Percentiles rank a stretch among this genome's conserved stretches.
These are phyloP conservation scores for Dicycla oo DNA, from an alignment of 2,888 invertebrate species.

Conservation along the genomic window DNA sequence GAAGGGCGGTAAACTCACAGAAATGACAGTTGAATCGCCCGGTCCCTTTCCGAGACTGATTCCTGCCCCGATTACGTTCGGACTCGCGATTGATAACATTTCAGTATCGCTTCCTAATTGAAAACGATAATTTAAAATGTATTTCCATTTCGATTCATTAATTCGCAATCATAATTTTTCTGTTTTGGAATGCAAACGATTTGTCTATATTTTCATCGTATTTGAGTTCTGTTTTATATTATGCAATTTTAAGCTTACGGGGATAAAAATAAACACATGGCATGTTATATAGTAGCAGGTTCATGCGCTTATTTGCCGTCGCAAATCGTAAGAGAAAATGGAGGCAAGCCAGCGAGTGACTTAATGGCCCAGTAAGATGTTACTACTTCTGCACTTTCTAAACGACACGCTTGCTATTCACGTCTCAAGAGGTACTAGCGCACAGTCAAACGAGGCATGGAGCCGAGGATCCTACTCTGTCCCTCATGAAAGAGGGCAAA, in stretches of 20 bases:
- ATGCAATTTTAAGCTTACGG: constrained; percentile 7
- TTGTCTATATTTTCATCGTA: constrained; percentile 8
- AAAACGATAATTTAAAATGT: constrained; percentile 64
- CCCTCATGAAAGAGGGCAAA: constrained; percentile 23
- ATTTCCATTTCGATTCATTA: constrained; percentile 60
- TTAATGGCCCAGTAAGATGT: constrained; percentile 59
- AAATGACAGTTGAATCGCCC: constrained; percentile 55
- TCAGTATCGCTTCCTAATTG: constrained; percentile 61
- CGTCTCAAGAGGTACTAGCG: constrained; percentile 41
- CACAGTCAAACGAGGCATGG: constrained; percentile 46
- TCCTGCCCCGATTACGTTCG: constrained; percentile 60
- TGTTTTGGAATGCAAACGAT: constrained; percentile 30
- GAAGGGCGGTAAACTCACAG: constrained; percentile 59
- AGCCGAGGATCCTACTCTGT: constrained; percentile 15
- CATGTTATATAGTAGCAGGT: constrained; percentile 1
- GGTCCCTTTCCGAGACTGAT: constrained; percentile 63
- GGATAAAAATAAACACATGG: constrained; percentile 15
- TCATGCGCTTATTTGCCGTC: constrained; percentile 41
- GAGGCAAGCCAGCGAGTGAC: constrained; percentile 50
- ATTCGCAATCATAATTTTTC: constrained; percentile 48
- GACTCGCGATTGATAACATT: constrained; percentile 63
- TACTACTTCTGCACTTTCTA: constrained; percentile 55
- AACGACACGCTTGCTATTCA: constrained; percentile 49
- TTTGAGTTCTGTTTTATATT: background rate
- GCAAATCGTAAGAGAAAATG: constrained; percentile 50